These are phyloP conservation scores for Latrodectus hesperus DNA, from an alignment of 2,888 invertebrate genomes.

Conservation along the genomic window DNA sequence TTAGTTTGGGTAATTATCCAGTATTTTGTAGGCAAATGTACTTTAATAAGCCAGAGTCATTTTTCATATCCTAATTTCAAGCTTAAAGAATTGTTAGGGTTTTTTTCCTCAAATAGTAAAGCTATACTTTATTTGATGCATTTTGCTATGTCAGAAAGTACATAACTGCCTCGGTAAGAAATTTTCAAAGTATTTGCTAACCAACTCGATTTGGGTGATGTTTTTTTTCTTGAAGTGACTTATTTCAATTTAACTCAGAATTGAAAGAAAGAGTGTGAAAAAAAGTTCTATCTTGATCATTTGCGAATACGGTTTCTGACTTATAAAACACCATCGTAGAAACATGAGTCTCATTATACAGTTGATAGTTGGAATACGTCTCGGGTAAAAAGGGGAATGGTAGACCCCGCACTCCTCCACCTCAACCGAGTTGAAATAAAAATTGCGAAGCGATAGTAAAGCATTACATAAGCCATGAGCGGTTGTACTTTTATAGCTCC, in stretches of 20 bases:
- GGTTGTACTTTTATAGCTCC: conserved; percentile 58
- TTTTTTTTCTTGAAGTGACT: neutral
- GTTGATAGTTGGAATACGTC: conserved; percentile 38
- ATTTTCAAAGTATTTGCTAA: no score
- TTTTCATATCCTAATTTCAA: no score
- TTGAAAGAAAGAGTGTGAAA: neutral
- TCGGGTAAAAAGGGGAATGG: neutral
- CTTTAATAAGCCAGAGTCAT: no score
- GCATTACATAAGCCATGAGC: conserved; percentile 25
- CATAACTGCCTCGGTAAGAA: no score
- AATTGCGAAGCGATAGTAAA: conserved; percentile 47
- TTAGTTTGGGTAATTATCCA: no score
- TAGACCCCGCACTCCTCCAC: conserved; percentile 1
- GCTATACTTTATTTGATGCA: no score
- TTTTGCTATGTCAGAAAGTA: no score
- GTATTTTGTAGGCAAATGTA: no score
- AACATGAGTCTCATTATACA: conserved; percentile 46
- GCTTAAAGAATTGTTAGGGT: no score
- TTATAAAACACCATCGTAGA: conserved; percentile 51
- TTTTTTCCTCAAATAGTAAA: no score
- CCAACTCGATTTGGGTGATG: no score
- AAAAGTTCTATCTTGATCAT: conserved; percentile 35
- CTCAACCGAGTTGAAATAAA: conserved; percentile 27
- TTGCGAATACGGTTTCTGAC: conserved; percentile 38
- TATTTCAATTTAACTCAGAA: neutral